Base-by-base conservation (phyloP, 35 echinoderm and acorn worm species). In the Antedon bifida region DNA sequence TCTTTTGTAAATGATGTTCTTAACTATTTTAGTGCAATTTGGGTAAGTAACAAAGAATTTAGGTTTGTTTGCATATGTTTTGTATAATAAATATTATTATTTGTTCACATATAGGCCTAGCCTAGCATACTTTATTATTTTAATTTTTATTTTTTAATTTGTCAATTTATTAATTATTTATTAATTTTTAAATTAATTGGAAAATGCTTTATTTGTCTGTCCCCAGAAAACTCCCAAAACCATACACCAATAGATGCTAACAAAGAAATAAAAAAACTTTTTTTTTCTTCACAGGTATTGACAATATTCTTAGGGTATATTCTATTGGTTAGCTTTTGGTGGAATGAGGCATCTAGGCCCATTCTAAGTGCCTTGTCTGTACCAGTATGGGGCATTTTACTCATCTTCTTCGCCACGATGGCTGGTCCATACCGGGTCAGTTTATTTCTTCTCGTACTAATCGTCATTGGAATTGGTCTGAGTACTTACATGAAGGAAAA, bases 231-330 rank as follows among this genome's bases (percentile, higher is more conserved):
- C n/a, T n/a, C n/a, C n/a, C n/a, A n/a, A n/a, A n/a, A n/a, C n/a
- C n/a, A n/a, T n/a, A n/a, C n/a, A n/a, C n/a, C n/a, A n/a, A n/a
- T n/a, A n/a, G n/a, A n/a, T n/a, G n/a, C n/a, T n/a, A 42, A 42
- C 38, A 7, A 7, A 42, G 4, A 42, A 7, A 7, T 42, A 42
- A 4, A 7, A 7, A 42, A 7, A 42, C 34, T 14, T 84, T 0
- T 84, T 42, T 78, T 56, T 33, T 0, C 30, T 9, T 39, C 46
- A n/a, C n/a, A 92, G 90, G 90, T 92, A 5, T 92, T 84, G 90
- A 92, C 90, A 8, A 84, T 92, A n/a, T 76, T 92, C 39, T 81
- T 92, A 29, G 90, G 82, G 2, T 92, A 88, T 64, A 36, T 92
- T 0, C 19, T 88, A 0, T 29, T 83, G 30, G 74, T 92, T 5